Percentiles rank a stretch among this genome's conserved stretches.
phyloP scores from a whole-genome alignment of 1,140 invertebrate species.

The Pseudomyrmex sp. region DNA sequence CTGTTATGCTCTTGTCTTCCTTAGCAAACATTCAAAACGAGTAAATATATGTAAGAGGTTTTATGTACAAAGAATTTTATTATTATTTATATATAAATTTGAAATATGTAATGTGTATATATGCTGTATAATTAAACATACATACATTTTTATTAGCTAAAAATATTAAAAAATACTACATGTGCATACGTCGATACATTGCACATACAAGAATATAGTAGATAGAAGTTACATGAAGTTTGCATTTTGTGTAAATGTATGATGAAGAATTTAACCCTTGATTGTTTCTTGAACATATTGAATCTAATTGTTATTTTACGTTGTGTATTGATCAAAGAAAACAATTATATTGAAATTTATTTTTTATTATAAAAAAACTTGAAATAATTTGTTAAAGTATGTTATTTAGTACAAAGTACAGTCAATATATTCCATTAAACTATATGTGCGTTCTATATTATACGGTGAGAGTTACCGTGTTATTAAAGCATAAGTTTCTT shows the following conservation, averaged over 20 bases:
- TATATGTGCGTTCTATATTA: slow-evolving; percentile 14
- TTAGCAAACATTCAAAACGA: slow-evolving; percentile 59
- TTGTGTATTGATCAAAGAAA: slow-evolving; percentile 44
- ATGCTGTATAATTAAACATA: slow-evolving; percentile 59
- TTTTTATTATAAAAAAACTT: slow-evolving; percentile 57
- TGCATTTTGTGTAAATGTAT: slow-evolving; percentile 45
- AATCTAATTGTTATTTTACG: slow-evolving; percentile 47
- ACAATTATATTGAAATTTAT: slow-evolving; percentile 50
- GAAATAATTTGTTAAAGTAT: slow-evolving; percentile 26
- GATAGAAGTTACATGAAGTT: slow-evolving; percentile 60
- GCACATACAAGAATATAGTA: slow-evolving; percentile 50
- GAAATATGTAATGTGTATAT: slow-evolving; percentile 67
- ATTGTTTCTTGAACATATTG: slow-evolving; percentile 61
- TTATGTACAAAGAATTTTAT: slow-evolving; percentile 68
- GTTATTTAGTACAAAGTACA: not conserved
- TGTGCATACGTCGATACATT: slow-evolving; percentile 33
- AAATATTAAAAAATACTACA: slow-evolving; percentile 70
- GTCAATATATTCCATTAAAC: slow-evolving; percentile 28
- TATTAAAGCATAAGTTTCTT: slow-evolving; percentile 37
- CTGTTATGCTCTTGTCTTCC: slow-evolving; percentile 15
- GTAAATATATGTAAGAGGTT: slow-evolving; percentile 66
- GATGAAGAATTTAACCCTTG: slow-evolving; percentile 71
- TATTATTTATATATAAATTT: slow-evolving; percentile 68
- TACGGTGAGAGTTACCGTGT: slow-evolving; percentile 29
- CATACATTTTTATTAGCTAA: slow-evolving; percentile 56